Percentiles rank a stretch among this genome's conserved stretches.
These are phyloP conservation scores for Lithosia quadra DNA, from an alignment of 2,888 invertebrate genomes.

Conservation along the genomic window DNA sequence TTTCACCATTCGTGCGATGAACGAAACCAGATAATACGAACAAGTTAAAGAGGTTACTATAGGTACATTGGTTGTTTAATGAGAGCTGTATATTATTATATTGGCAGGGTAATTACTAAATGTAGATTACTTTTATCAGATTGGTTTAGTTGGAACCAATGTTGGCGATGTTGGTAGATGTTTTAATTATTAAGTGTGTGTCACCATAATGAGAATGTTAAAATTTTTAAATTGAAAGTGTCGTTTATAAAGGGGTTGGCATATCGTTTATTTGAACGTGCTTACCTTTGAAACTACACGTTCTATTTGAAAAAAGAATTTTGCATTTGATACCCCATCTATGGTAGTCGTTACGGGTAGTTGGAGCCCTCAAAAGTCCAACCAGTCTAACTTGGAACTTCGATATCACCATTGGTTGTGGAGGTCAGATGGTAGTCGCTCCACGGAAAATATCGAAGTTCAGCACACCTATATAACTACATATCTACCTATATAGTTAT, in stretches of 20 bases:
- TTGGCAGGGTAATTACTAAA: conserved; percentile 62
- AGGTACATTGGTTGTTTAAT: conserved; percentile 44
- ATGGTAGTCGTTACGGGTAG: no score
- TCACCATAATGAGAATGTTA: background rate
- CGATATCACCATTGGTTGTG: no score
- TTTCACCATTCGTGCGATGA: conserved; percentile 40
- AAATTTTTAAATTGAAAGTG: no score
- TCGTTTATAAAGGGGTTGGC: no score
- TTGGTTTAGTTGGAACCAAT: conserved; percentile 27
- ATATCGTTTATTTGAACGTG: background rate
- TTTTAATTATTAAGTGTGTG: background rate
- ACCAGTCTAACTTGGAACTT: no score
- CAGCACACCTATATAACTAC: no score
- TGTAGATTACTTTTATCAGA: conserved; percentile 47
- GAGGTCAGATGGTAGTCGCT: no score
- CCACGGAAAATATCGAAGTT: no score
- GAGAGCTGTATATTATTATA: conserved; percentile 56
- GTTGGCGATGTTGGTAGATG: background rate
- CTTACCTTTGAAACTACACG: background rate
- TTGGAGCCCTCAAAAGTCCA: no score
- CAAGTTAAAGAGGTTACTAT: conserved; percentile 28
- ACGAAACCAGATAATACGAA: conserved; percentile 40
- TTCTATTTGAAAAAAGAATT: no score
- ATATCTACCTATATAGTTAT: no score
- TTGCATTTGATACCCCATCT: no score